Evolutionary conservation across 2,113 vertebrate genomes (phyloP), one percentile per base, ranked within the genome.

Genomic region (Archilochus colubris): DNA sequence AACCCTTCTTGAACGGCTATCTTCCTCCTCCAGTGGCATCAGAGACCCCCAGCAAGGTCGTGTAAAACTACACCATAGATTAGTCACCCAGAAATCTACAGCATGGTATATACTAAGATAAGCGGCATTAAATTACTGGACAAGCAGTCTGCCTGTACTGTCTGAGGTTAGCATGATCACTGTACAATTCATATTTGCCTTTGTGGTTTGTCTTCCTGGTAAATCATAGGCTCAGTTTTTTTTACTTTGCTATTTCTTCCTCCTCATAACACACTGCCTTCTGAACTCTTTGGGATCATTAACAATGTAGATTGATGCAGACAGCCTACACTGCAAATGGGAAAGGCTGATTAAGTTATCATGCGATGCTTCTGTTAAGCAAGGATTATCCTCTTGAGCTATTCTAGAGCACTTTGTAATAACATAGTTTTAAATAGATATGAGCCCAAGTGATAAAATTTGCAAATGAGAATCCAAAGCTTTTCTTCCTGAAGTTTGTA

Each of bases 331-430:
- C 31, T 75, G 78, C 70, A 92, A 89, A 85, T 89, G 84, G 59
- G 50, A 91, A 91, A 94, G 59, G 24, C 73, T 95, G 92, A 96
- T 96, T 93, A 96, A 95, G 92, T 84, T 89, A 95, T 92, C 82
- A 88, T 67, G 66, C 2, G 0, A 59, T 68, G 40, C 44, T 51
- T 87, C 76, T 96, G 54, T 91, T 93, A 93, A 88, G 48, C 59
- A 90, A 94, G 74, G 85, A 94, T 94, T 95, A 85, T 89, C 64
- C 88, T 93, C 87, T 74, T 68, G 79, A 89, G 88, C 66, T 96
- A 62, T 79, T 91, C 83, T 89, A 84, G 79, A 92, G 62, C 51
- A 91, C 59, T 93, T 86, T 28, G 43, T 90, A 95, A 90, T 96
- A 89, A 74, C 6, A 28, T 14, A 48, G 30, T 74, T 96, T 95